A percentile compares a stretch with the other conserved stretches of the same genome.
Conservation (phyloP, 2,888 invertebrate genomes). For the Erebia epiphron region DNA sequence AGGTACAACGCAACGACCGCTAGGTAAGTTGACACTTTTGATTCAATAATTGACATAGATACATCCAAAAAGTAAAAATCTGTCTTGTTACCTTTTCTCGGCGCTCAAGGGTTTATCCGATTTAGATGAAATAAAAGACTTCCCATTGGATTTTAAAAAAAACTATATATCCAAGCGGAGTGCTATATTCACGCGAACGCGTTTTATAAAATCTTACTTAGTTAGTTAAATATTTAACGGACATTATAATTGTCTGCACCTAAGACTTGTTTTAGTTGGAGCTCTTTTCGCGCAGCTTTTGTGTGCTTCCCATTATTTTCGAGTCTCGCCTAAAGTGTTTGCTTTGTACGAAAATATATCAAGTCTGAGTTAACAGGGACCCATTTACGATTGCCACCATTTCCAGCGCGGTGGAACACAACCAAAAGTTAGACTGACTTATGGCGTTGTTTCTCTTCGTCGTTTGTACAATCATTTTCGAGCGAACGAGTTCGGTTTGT, state of each 20-base stretch:
- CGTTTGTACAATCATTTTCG: slow-evolving; percentile 4
- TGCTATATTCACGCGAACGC: too few species aligned
- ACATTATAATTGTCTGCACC: neutral
- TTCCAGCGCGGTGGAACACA: slow-evolving; percentile 3
- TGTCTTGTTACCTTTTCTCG: too few species aligned
- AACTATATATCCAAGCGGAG: too few species aligned
- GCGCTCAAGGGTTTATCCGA: too few species aligned
- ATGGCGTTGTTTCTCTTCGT: slow-evolving; percentile 16
- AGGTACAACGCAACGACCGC: too few species aligned
- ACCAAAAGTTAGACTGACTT: slow-evolving; percentile 10
- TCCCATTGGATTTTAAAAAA: too few species aligned
- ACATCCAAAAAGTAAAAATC: too few species aligned
- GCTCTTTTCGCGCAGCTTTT: neutral
- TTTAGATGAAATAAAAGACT: too few species aligned
- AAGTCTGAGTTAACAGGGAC: slow-evolving; percentile 7
- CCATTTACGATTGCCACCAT: slow-evolving; percentile 1
- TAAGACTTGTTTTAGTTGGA: neutral
- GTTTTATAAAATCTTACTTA: too few species aligned
- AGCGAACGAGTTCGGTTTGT: neutral
- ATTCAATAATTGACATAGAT: too few species aligned
- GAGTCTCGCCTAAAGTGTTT: neutral
- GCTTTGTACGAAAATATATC: slow-evolving; percentile 10
- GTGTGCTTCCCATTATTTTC: neutral
- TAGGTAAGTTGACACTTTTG: too few species aligned
- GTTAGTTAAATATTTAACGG: too few species aligned